Conservation (phyloP, 2,113 vertebrate species). For the Psophia crepitans region DNA sequence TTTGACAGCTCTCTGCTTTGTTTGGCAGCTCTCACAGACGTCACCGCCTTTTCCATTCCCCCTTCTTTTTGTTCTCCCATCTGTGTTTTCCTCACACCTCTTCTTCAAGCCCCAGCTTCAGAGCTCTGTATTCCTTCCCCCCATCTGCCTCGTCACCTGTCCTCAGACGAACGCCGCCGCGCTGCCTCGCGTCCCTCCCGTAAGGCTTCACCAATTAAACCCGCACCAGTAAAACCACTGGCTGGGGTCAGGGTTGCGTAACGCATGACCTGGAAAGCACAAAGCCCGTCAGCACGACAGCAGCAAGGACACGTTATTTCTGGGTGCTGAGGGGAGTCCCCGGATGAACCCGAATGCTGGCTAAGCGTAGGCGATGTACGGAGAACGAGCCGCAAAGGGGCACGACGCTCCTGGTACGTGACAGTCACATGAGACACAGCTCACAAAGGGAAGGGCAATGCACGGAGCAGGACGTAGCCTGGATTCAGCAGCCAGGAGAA, state of each 20-base stretch:
- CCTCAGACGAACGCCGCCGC: neutral
- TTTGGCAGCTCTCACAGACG: neutral
- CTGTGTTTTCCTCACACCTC: slow-evolving; percentile 23
- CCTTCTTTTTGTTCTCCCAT: neutral
- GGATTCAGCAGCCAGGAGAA: neutral
- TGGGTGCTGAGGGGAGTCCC: neutral
- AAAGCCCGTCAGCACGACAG: neutral
- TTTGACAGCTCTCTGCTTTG: neutral
- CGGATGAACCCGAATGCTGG: neutral
- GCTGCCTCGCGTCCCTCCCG: accelerated
- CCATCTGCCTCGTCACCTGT: neutral
- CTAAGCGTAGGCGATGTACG: neutral
- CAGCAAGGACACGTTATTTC: neutral
- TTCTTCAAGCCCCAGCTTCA: neutral
- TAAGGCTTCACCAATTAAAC: neutral
- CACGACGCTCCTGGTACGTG: neutral
- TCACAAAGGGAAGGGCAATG: slow-evolving; percentile 13
- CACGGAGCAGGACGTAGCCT: neutral
- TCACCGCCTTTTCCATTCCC: neutral
- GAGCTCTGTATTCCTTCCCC: neutral
- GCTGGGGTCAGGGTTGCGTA: neutral
- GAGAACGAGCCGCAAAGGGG: neutral
- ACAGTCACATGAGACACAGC: neutral
- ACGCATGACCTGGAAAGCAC: neutral
- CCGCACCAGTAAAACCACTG: neutral